phyloP scores from a whole-genome alignment of 2,797 vertebrate genomes.

The Vultur gryphus region DNA sequence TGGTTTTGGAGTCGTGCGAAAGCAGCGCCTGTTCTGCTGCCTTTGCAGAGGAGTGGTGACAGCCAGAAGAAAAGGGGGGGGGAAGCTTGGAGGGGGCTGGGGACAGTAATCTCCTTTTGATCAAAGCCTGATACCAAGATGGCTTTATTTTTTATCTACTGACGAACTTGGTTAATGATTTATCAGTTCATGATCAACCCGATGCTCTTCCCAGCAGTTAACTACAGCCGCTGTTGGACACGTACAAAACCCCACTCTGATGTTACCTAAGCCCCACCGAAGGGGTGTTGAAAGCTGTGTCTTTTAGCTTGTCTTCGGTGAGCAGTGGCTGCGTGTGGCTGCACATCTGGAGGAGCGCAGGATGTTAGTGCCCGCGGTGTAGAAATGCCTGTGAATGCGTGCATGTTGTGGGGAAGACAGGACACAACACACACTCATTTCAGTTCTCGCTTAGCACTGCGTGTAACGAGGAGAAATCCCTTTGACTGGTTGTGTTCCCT shows the following conservation, averaged over 20 bases:
- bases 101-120: not conserved
- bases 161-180: not conserved
- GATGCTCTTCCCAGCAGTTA: not conserved
- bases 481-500: not conserved
- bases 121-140: not conserved
- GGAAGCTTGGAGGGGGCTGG: not conserved
- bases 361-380: accelerated
- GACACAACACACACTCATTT: not conserved
- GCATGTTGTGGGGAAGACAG: not conserved
- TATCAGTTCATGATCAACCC: not conserved
- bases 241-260: accelerated
- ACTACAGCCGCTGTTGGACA: accelerated
- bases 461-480: not conserved
- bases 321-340: not conserved
- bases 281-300: accelerated
- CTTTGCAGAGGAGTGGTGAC: not conserved
- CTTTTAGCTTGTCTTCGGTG: not conserved
- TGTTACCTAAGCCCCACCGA: not conserved
- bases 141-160: not conserved
- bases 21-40: not conserved
- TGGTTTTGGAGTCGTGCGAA: not conserved
- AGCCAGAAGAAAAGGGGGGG: not conserved
- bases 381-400: not conserved
- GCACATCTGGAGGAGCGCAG: not conserved
- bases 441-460: accelerated